Evolutionary conservation across 1,140 invertebrate species (phyloP), one percentile per base, ranked within the genome.

Genomic region (Hesperophylax magnus): DNA sequence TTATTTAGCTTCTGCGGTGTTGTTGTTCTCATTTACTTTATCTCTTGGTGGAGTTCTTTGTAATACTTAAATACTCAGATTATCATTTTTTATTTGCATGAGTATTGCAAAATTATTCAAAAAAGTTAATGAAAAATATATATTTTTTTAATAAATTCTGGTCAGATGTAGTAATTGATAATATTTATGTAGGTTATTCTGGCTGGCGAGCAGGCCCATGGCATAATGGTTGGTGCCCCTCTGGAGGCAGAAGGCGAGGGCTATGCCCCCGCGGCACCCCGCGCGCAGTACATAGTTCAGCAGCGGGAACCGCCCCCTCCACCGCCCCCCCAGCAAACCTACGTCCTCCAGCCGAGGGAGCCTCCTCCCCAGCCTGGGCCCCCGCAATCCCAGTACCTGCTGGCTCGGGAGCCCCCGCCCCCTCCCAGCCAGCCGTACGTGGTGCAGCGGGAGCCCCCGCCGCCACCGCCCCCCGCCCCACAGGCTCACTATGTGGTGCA

Each of bases 271-370:
- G 54, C 34, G 2, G 20, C 56, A 0, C 63, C 52, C 14, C 65
- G 18, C 3, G 72, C 75, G 8, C 83, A 82, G 47, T 82, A 84
- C 53, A 47, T 47, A 47, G 79, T 82, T 3, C 24, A 75, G 18
- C 80, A 81, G 69, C 74, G 77, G 7, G 83, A 89, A 77, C 87
- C 88, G 0, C 88, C 88, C 56, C 87, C 88, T 58, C 85, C 85
- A 7, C 82, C 84, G 11, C 82, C 83, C 9, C 84, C 85, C 11
- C 83, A 80, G 24, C 84, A 81, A n/a, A 84, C 86, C 7, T 88
- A 88, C 83, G 87, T 88, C 83, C 86, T 85, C 22, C 85, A 86
- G 2, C 85, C 85, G 34, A 86, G 85, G 85, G 85, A 85, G 74
- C 67, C 75, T 1, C 53, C 76, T 0, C 79, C 71, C 82, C 86